These are phyloP conservation scores for Tychaedon coryphoeus DNA, from an alignment of 2,113 vertebrate genomes.

Conservation along the genomic window DNA sequence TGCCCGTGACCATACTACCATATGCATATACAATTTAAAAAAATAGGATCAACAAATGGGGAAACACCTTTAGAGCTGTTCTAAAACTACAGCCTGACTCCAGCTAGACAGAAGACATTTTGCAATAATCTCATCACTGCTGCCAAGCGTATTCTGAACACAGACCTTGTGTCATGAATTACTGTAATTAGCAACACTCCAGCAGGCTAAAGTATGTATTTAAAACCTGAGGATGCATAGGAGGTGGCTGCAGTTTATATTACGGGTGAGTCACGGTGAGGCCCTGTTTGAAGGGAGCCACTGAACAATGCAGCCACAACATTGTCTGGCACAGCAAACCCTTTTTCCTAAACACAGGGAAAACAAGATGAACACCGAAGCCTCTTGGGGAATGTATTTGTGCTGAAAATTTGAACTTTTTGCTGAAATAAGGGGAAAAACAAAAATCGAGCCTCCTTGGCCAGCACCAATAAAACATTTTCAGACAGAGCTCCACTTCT, in stretches of 20 bases:
- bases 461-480: neutral
- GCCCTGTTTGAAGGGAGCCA: neutral
- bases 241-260: conserved; percentile 11
- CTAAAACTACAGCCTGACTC: neutral
- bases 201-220: neutral
- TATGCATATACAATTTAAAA: neutral
- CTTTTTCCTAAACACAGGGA: neutral
- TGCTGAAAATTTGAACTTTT: neutral
- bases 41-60: neutral
- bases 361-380: neutral
- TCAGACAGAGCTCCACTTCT: neutral
- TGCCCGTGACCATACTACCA: accelerated
- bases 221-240: neutral
- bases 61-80: neutral
- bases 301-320: neutral
- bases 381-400: neutral
- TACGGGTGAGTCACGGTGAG: neutral
- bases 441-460: neutral
- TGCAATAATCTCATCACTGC: neutral
- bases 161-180: neutral
- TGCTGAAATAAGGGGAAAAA: neutral
- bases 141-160: neutral
- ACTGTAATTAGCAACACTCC: neutral
- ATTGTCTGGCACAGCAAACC: neutral
- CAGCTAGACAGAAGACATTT: neutral